phyloP scores from a whole-genome alignment of 2,113 vertebrate genomes.

The Enhydra lutris region DNA sequence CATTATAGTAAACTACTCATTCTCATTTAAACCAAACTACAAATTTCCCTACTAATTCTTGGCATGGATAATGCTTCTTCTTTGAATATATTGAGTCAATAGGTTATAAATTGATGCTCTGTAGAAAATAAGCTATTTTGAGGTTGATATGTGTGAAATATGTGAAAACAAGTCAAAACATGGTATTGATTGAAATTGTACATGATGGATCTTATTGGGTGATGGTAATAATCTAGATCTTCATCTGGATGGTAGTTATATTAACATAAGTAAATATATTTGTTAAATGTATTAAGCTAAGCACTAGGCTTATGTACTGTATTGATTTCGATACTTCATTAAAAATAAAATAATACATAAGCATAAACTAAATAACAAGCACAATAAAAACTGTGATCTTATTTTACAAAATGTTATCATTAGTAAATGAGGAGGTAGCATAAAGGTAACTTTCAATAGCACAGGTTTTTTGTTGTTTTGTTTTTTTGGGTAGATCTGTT shows the following conservation, averaged over 20 bases:
- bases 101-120: background rate
- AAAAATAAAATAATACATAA: background rate
- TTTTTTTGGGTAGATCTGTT: background rate
- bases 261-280: background rate
- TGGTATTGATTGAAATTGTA: background rate
- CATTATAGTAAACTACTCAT: background rate
- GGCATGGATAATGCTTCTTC: background rate
- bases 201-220: background rate
- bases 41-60: background rate
- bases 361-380: background rate
- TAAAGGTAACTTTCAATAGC: background rate
- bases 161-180: background rate
- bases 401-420: background rate
- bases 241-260: background rate
- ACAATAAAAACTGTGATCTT: background rate
- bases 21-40: accelerated
- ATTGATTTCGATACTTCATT: background rate
- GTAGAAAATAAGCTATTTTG: background rate
- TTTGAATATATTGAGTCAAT: background rate
- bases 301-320: background rate
- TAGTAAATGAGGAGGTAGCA: background rate
- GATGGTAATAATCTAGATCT: background rate
- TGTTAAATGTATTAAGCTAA: background rate
- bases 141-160: background rate
- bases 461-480: background rate